Evolutionary conservation across 2,113 vertebrate species (phyloP).

Genomic region (Candoia aspera): DNA sequence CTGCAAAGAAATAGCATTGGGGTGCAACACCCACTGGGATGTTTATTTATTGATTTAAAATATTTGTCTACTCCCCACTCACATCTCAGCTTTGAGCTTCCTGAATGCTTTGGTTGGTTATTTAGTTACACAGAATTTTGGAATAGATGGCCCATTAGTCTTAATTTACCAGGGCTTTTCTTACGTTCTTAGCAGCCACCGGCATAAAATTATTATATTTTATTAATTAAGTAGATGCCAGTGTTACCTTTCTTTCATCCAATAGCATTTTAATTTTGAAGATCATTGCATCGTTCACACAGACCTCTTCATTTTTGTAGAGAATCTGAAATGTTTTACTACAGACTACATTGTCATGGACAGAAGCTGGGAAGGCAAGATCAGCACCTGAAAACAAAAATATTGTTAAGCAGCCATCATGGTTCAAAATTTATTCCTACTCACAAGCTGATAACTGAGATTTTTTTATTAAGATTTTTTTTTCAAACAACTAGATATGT

Average conservation of each 20-base stretch:
- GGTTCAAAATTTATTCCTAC: not conserved
- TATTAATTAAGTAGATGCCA: constrained; percentile 23
- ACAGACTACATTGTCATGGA: constrained; percentile 90
- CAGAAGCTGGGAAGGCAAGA: constrained; percentile 91
- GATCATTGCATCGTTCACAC: constrained; percentile 93
- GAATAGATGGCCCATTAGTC: not conserved
- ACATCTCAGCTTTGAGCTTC: not conserved
- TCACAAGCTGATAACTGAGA: not conserved
- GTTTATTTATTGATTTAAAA: not conserved
- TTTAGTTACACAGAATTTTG: not conserved
- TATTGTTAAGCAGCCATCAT: constrained; percentile 14
- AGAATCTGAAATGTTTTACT: constrained; percentile 99
- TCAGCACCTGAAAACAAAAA: constrained; percentile 80
- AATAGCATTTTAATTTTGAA: constrained; percentile 98
- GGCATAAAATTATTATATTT: not conserved
- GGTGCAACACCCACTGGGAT: not conserved
- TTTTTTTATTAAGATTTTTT: not conserved
- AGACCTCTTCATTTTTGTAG: constrained; percentile 97
- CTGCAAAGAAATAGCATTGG: not conserved
- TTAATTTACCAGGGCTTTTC: not conserved
- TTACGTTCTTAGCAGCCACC: not conserved
- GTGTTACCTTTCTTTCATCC: constrained; percentile 92
- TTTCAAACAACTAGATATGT: not conserved
- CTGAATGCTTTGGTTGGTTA: not conserved
- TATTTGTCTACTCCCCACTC: not conserved